phyloP scores from a whole-genome alignment of 1,140 invertebrate species.

The Rhopalosiphum padi region DNA sequence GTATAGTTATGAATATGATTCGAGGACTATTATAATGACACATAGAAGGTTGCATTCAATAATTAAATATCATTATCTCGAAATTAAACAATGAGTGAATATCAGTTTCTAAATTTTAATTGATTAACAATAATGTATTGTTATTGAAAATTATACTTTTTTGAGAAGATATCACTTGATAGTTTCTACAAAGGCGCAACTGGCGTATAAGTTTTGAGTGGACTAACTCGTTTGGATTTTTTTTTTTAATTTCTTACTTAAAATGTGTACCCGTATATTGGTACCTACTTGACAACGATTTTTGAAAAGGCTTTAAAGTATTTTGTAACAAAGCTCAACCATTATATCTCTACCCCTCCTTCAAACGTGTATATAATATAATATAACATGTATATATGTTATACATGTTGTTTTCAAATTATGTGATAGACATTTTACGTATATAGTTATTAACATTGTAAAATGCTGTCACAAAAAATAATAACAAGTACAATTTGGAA shows the following conservation, averaged over 20 bases:
- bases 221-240: background rate
- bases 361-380: background rate
- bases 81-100: background rate
- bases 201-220: background rate
- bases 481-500: background rate
- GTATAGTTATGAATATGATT: background rate
- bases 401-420: background rate
- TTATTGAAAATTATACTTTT: background rate
- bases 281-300: background rate
- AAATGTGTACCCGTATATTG: background rate
- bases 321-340: background rate
- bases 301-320: background rate
- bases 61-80: background rate
- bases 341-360: background rate
- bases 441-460: background rate
- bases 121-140: background rate
- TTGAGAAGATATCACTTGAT: background rate
- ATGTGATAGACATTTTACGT: background rate
- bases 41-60: background rate
- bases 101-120: background rate
- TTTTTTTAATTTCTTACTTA: background rate
- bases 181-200: background rate
- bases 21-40: background rate
- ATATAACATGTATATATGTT: background rate
- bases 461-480: background rate